Evolutionary conservation across 2,888 invertebrate species (phyloP).

Genomic region (Melieria picta): DNA sequence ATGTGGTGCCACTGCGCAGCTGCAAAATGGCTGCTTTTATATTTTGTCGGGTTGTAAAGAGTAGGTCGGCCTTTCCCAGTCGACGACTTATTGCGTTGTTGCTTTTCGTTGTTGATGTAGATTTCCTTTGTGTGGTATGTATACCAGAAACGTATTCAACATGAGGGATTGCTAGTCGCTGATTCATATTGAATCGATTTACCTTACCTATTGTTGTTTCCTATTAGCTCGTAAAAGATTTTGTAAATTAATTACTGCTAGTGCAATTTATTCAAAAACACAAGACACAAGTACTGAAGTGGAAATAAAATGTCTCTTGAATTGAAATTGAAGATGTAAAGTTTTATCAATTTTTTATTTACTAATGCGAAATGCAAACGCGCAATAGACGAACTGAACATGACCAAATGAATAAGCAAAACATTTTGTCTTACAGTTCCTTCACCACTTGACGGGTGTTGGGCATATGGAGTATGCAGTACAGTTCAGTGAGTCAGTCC

Average conservation of each 20-base stretch:
- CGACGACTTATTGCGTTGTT: constrained; percentile 30
- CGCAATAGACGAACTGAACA: constrained; percentile 5
- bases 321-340: not conserved
- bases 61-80: not conserved
- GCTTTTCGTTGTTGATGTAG: constrained; percentile 34
- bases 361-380: constrained; percentile 15
- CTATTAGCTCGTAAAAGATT: no score
- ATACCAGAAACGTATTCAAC: constrained; percentile 35
- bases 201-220: no score
- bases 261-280: not conserved
- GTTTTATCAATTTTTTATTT: constrained; percentile 3
- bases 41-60: no score
- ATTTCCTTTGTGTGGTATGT: constrained; percentile 36
- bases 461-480: constrained; percentile 5
- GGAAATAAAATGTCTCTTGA: no score
- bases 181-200: constrained; percentile 59
- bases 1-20: not conserved
- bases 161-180: not conserved
- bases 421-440: constrained; percentile 46
- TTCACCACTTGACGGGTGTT: constrained; percentile 5
- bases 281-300: no score
- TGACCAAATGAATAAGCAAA: not conserved
- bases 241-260: no score
- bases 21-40: not conserved
- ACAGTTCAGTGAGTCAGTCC: no score